Conservation (phyloP, 2,113 vertebrate species). For the Puma concolor region DNA sequence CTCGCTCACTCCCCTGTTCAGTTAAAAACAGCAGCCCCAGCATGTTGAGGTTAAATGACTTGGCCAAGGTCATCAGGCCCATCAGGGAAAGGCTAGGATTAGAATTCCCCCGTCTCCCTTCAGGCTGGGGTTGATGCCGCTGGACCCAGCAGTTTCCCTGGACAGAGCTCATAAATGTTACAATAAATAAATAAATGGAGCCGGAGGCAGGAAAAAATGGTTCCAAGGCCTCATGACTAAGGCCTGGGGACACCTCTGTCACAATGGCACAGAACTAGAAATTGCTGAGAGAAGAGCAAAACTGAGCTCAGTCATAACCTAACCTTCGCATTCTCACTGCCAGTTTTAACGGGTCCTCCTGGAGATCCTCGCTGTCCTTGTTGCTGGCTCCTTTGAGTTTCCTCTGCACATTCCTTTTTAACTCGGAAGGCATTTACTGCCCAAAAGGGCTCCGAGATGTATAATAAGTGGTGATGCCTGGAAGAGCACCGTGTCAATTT, state of each 20-base stretch:
- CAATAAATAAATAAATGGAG: constrained; percentile 72
- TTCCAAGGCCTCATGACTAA: background rate
- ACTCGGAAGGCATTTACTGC: constrained; percentile 68
- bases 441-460: constrained; percentile 75
- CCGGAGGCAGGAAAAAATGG: background rate
- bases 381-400: constrained; percentile 48
- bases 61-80: constrained; percentile 71
- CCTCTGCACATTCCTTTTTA: constrained; percentile 59
- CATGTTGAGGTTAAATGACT: constrained; percentile 75
- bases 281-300: constrained; percentile 70
- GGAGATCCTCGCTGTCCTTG: background rate
- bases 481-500: constrained; percentile 83
- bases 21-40: constrained; percentile 47
- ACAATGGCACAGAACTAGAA: constrained; percentile 32
- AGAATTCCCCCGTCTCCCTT: constrained; percentile 46
- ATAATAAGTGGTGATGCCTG: constrained; percentile 76
- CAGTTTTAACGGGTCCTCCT: constrained; percentile 23
- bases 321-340: background rate
- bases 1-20: constrained; percentile 42
- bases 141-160: background rate
- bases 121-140: background rate
- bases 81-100: constrained; percentile 53
- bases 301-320: constrained; percentile 16
- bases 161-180: constrained; percentile 57
- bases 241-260: constrained; percentile 42